These are phyloP conservation scores for Drosophila melanosoma DNA, from an alignment of 2,888 invertebrate species.

Conservation along the genomic window DNA sequence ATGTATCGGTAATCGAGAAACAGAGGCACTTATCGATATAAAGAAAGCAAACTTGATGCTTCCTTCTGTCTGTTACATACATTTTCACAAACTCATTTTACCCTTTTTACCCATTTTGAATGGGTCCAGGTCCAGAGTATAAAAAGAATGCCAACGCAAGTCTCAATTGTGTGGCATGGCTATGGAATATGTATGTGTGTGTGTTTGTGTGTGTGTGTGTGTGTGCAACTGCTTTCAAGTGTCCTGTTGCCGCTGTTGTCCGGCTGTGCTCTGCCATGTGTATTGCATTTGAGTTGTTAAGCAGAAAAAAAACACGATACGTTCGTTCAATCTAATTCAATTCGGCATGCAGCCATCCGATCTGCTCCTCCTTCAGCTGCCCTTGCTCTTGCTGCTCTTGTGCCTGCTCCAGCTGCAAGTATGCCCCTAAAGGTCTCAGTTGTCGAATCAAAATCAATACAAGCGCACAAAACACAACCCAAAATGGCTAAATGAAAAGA, in stretches of 20 bases:
- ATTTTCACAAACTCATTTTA: too few species aligned
- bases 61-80: too few species aligned
- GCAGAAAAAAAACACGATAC: conserved; percentile 34
- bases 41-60: too few species aligned
- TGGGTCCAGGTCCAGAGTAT: too few species aligned
- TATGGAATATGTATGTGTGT: conserved; percentile 17
- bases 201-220: conserved; percentile 1
- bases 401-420: conserved; percentile 6
- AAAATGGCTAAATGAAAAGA: conserved; percentile 3
- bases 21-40: too few species aligned
- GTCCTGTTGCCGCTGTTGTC: conserved; percentile 5
- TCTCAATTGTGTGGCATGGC: conserved; percentile 31
- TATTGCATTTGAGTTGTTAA: conserved; percentile 32
- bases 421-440: conserved; percentile 32
- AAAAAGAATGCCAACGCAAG: conserved; percentile 26
- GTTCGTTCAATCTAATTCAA: conserved; percentile 19
- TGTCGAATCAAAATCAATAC: conserved; percentile 38
- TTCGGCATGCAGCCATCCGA: conserved; percentile 4
- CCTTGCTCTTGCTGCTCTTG: neutral
- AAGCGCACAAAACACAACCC: conserved; percentile 2
- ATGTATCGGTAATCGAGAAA: too few species aligned
- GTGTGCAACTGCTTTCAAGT: conserved; percentile 4
- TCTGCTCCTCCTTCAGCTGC: neutral
- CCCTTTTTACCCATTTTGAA: too few species aligned
- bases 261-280: conserved; percentile 17